Conservation (phyloP, 2,113 vertebrate species). For the Cairina moschata region DNA sequence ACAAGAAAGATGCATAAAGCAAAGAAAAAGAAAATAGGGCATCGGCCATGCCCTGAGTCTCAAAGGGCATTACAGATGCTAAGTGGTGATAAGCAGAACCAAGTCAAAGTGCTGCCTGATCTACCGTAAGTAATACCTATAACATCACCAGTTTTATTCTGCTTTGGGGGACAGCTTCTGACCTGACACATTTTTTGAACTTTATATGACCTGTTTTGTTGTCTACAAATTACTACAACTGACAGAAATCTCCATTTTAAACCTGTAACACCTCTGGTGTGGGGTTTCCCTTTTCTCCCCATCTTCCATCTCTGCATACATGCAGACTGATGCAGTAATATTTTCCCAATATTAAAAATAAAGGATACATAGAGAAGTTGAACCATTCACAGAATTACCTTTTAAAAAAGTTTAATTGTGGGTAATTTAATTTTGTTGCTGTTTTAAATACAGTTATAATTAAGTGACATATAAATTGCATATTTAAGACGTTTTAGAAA, state of each 20-base stretch:
- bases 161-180: slow-evolving; percentile 72
- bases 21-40: slow-evolving; percentile 62
- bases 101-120: slow-evolving; percentile 72
- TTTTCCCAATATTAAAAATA: slow-evolving; percentile 27
- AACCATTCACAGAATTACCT: not conserved
- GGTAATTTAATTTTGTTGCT: not conserved
- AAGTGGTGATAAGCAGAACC: slow-evolving; percentile 79
- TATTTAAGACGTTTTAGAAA: not conserved
- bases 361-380: not conserved
- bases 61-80: slow-evolving; percentile 77
- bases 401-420: slow-evolving; percentile 4
- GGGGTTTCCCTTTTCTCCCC: slow-evolving; percentile 7
- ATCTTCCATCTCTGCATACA: not conserved
- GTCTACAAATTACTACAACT: slow-evolving; percentile 63
- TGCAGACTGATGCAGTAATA: not conserved
- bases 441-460: not conserved
- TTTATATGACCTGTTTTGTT: slow-evolving; percentile 71
- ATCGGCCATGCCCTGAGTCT: slow-evolving; percentile 65
- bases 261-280: slow-evolving; percentile 30
- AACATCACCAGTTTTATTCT: slow-evolving; percentile 68
- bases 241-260: slow-evolving; percentile 61
- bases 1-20: slow-evolving; percentile 35
- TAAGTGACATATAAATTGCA: not conserved
- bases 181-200: slow-evolving; percentile 74
- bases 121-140: slow-evolving; percentile 83